These are phyloP conservation scores for Pammene fasciana DNA, from an alignment of 2,888 invertebrate genomes.

Conservation along the genomic window DNA sequence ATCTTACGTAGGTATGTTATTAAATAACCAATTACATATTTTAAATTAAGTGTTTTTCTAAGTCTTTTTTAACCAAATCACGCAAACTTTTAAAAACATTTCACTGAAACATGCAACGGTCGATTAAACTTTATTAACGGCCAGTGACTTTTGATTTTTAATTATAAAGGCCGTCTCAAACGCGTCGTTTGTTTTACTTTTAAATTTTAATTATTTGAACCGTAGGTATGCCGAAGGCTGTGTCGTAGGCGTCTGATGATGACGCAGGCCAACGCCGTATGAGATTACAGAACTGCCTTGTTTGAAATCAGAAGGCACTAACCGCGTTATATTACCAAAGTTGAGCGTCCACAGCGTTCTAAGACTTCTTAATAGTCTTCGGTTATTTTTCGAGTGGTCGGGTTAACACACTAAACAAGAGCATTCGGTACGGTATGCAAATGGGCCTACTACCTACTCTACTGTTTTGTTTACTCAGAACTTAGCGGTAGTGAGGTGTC, in stretches of 20 bases:
- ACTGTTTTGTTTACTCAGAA: constrained; percentile 66
- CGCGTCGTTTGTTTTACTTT: constrained; percentile 8
- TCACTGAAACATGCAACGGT: constrained; percentile 5
- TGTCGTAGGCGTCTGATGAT: constrained; percentile 68
- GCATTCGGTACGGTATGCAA: constrained; percentile 57
- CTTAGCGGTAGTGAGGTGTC: constrained; percentile 56
- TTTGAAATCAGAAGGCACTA: constrained; percentile 59
- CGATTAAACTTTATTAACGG: constrained; percentile 6
- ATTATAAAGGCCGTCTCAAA: neutral
- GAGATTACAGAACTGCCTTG: constrained; percentile 64
- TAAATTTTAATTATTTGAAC: constrained; percentile 42
- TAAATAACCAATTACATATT: constrained; percentile 21
- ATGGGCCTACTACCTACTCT: constrained; percentile 47
- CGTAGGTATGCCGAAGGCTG: constrained; percentile 54
- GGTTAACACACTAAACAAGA: constrained; percentile 55
- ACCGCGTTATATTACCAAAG: constrained; percentile 57
- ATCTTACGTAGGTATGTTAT: constrained; percentile 10
- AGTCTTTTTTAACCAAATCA: neutral
- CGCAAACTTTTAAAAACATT: constrained; percentile 5
- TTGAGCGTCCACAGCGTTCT: constrained; percentile 56
- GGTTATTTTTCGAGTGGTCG: constrained; percentile 57
- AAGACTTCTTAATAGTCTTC: constrained; percentile 56
- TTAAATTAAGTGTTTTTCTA: constrained; percentile 18
- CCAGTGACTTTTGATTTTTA: constrained; percentile 7
- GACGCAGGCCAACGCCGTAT: constrained; percentile 70